These are phyloP conservation scores for Brenthis ino DNA, from an alignment of 2,888 invertebrate genomes.

Conservation along the genomic window DNA sequence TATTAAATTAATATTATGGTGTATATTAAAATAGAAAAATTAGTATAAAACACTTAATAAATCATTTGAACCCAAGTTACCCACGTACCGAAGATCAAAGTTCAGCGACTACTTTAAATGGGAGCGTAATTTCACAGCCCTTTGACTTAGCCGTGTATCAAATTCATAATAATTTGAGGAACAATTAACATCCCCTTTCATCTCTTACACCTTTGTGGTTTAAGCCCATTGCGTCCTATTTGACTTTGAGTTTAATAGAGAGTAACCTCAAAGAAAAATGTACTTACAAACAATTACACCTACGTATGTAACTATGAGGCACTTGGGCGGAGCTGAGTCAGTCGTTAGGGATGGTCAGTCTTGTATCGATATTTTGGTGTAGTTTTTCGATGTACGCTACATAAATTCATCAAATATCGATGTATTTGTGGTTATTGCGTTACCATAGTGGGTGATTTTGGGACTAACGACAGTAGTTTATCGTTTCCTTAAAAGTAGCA, in stretches of 20 bases:
- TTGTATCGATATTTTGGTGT: conserved; percentile 44
- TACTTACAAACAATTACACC: conserved; percentile 80
- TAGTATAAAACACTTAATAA: conserved; percentile 40
- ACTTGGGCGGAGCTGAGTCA: conserved; percentile 74
- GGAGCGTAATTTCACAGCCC: conserved; percentile 50
- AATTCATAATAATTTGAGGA: conserved; percentile 79
- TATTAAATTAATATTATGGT: conserved; percentile 22
- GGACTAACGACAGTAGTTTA: too few relatives aligned
- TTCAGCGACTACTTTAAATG: conserved; percentile 42
- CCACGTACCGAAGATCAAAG: conserved; percentile 41
- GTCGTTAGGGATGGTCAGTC: conserved; percentile 52
- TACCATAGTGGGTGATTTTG: too few relatives aligned
- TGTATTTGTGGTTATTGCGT: too few relatives aligned
- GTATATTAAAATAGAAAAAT: conserved; percentile 35
- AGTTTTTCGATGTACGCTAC: conserved; percentile 1
- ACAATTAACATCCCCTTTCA: conserved; percentile 75
- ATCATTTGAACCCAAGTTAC: conserved; percentile 30
- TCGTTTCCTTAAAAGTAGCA: too few relatives aligned
- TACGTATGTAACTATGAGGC: conserved; percentile 78
- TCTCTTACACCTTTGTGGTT: conserved; percentile 73
- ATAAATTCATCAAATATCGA: too few relatives aligned
- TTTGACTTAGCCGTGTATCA: conserved; percentile 65
- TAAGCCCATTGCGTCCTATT: conserved; percentile 74
- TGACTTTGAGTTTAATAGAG: conserved; percentile 79
- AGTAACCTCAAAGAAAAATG: conserved; percentile 83